Conservation (phyloP, 2,888 invertebrate genomes). For the Oxytorus armatus region DNA sequence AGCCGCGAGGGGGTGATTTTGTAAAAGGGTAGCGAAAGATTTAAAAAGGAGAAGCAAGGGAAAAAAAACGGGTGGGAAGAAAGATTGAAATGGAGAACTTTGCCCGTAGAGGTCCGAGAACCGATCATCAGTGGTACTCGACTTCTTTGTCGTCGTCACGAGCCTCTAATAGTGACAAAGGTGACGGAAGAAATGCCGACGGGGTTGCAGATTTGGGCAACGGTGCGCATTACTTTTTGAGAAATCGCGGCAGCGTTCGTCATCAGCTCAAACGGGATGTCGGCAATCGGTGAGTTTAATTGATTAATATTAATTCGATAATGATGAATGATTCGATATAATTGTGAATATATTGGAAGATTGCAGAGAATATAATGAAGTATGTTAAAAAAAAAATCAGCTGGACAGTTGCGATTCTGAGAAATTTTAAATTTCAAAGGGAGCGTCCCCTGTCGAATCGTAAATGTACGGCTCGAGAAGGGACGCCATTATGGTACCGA, state of each 20-base stretch:
- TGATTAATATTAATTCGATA: conserved; percentile 3
- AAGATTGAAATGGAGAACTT: conserved; percentile 77
- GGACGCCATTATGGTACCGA: conserved; percentile 65
- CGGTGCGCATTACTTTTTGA: conserved; percentile 81
- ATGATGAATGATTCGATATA: too few species aligned
- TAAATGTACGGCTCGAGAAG: too few species aligned
- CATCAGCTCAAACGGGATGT: conserved; percentile 79
- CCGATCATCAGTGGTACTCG: conserved; percentile 80
- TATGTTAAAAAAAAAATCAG: too few species aligned
- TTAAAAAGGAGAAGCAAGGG: conserved; percentile 6
- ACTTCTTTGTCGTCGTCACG: conserved; percentile 45
- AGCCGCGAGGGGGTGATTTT: background rate
- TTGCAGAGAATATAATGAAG: too few species aligned
- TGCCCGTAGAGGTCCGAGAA: conserved; percentile 71
- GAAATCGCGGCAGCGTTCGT: conserved; percentile 80
- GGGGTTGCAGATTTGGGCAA: conserved; percentile 76
- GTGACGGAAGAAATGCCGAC: conserved; percentile 49
- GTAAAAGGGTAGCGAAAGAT: background rate
- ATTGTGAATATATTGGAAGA: too few species aligned
- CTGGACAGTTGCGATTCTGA: too few species aligned
- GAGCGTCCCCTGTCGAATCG: too few species aligned
- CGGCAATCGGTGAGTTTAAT: conserved; percentile 78
- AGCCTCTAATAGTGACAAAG: conserved; percentile 30
- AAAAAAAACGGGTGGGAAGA: background rate
- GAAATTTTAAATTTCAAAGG: too few species aligned